Evolutionary conservation across 2,113 vertebrate species (phyloP), one percentile per base, ranked within the genome.

Genomic region (Plotosus lineatus): DNA sequence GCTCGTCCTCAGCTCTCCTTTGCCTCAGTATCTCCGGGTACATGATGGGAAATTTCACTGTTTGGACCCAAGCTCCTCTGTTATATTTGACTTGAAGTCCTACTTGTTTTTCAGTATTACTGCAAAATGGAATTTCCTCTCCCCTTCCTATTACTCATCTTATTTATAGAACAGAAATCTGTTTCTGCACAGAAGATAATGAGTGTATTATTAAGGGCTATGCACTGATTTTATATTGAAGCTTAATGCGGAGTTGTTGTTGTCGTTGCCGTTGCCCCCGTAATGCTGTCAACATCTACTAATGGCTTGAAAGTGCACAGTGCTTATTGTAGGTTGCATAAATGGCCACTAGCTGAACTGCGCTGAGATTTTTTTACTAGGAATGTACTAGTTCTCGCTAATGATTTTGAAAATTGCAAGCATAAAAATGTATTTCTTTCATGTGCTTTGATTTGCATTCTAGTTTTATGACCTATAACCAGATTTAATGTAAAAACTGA

Each of bases 1-100:
- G 65, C 53, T 81, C 60, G 36, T 40, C 65, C n/a, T n/a, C 40
- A 65, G 31, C 36, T 9, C 61, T 63, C 17, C 36, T 68, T n/a
- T 12, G 50, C 33, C 48, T 0, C 9, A 26, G 10, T 4, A 42
- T 26, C 33, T 36, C 61, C 23, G 66, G 60, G 36, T 19, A 48
- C 61, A 42, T 63, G 66, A 46, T 38, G 74, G 46, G 15, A 63
- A 38, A 51, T 38, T n/a, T 44, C 17, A 42, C n/a, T 58, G 38
- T 76, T 65, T 63, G 75, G 53, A 6, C 44, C 46, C 17, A 61
- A 44, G 10, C 40, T 21, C 56, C 38, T 77, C 28, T 2, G 21
- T 51, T 73, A 4, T 33, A n/a, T 36, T 51, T 19, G 28, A 17
- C 44, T 31, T 50, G 68, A 28, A 69, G 10, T 26, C 2, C 6